Evolutionary conservation across 1,140 invertebrate genomes (phyloP).

Genomic region (Sitobion miscanthi): DNA sequence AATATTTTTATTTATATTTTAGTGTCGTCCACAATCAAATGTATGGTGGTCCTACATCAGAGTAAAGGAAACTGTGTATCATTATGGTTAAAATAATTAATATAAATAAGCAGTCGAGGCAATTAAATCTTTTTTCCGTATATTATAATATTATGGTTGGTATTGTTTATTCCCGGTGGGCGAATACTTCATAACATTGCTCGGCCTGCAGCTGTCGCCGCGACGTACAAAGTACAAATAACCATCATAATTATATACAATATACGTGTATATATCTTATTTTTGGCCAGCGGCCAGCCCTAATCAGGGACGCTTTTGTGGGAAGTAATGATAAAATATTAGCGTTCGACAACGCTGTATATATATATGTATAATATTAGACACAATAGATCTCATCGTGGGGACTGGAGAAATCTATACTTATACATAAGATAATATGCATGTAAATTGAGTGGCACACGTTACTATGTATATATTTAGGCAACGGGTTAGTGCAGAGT

Average conservation of each 20-base stretch:
- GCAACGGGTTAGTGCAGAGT: not conserved
- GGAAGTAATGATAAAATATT: not conserved
- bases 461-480: not conserved
- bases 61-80: not conserved
- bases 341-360: not conserved
- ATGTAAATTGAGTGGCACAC: not conserved
- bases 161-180: not conserved
- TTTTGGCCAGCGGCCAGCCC: not conserved
- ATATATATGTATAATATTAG: not conserved
- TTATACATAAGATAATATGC: not conserved
- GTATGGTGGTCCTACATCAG: not conserved
- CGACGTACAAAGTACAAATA: not conserved
- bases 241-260: not conserved
- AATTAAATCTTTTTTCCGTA: not conserved
- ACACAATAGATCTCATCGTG: not conserved
- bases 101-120: not conserved
- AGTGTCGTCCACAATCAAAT: not conserved
- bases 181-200: not conserved
- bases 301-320: constrained; percentile 8
- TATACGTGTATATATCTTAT: not conserved
- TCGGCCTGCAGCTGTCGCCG: not conserved
- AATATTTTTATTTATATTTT: not conserved
- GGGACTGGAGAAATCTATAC: not conserved
- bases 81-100: too few relatives aligned
- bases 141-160: not conserved